These are phyloP conservation scores for Galleria mellonella DNA, from an alignment of 1,140 invertebrate genomes.

Conservation along the genomic window DNA sequence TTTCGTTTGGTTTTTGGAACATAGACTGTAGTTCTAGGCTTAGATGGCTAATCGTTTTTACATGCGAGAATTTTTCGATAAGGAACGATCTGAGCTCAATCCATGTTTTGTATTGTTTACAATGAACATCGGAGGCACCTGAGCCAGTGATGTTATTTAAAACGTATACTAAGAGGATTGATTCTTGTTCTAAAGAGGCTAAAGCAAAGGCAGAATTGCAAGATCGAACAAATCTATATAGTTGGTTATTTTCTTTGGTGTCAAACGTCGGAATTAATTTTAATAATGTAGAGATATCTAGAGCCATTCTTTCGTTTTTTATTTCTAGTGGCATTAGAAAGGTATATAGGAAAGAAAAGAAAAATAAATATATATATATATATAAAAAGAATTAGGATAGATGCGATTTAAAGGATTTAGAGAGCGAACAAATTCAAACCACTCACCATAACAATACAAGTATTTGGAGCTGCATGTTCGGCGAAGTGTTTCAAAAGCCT, in stretches of 20 bases:
- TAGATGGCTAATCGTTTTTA: conserved; percentile 11
- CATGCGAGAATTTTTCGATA: conserved; percentile 9
- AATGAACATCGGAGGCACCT: conserved; percentile 4
- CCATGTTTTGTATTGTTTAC: conserved; percentile 2
- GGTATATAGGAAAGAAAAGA: neutral
- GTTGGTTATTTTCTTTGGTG: conserved; percentile 9
- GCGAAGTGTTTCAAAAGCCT: conserved; percentile 10
- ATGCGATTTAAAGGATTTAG: neutral
- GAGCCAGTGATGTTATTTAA: conserved; percentile 9
- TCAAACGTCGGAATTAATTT: conserved; percentile 19
- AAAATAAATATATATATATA: conserved; percentile 3
- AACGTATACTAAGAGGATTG: conserved; percentile 3
- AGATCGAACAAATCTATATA: conserved; percentile 19
- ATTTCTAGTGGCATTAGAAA: neutral
- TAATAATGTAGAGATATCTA: conserved; percentile 8
- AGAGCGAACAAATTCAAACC: conserved; percentile 11
- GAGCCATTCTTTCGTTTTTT: conserved; percentile 8
- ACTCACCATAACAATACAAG: conserved; percentile 13
- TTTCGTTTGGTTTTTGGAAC: conserved; percentile 7
- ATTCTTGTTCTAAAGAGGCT: neutral
- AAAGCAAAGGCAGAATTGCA: conserved; percentile 15
- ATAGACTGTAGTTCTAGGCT: conserved; percentile 11
- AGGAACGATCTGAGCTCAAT: neutral
- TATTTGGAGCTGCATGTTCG: conserved; percentile 6
- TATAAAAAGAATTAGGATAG: neutral